Base-by-base conservation (phyloP, 1,140 invertebrate species). In the Zaprionus nigranus region DNA sequence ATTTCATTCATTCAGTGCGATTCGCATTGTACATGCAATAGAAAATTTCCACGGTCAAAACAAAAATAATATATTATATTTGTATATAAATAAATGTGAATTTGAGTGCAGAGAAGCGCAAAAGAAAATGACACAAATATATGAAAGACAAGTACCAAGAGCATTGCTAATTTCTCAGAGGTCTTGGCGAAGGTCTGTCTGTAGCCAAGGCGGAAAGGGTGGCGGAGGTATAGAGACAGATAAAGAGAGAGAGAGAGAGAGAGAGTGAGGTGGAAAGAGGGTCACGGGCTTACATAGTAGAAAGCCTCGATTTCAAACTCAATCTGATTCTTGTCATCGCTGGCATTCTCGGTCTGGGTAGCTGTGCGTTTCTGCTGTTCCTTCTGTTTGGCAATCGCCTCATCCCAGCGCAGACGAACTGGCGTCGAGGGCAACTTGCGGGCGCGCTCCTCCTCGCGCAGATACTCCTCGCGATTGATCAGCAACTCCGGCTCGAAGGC, bases 301-400 rank as follows among this genome's bases (percentile, higher is more conserved):
- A 92, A 92, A 59, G 91, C 88, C 71, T 92, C 91, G 67, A 92
- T 92, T 67, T 92, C 91, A 63, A 91, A 78, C 62, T 92, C 91
- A 74, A 92, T 83, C 64, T 92, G 90, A 59, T 86, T 92, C 54
- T 90, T 91, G 51, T 91, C 78, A 75, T 92, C 87, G 70, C 56
- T 80, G 57, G 62, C 58, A 43, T 78, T 78, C 60, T 81, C 79
- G 60, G 1, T 46, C 40, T 79, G 61, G 62, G 76, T 87, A 61
- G 71, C 58, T 46, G 60, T 81, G 49, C 82, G 83, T 54, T 79
- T 57, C 58, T 84, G 73, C 40, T 78, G 77, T 36, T 65, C 57
- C 88, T 91, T 91, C 71, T 88, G 85, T 36, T 88, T 88, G 75
- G 84, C 84, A 73, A 90, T 87, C 38, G 90, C 80, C 59, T 90